Conservation (phyloP, 1,140 invertebrate species). For the Drepana arcuata region DNA sequence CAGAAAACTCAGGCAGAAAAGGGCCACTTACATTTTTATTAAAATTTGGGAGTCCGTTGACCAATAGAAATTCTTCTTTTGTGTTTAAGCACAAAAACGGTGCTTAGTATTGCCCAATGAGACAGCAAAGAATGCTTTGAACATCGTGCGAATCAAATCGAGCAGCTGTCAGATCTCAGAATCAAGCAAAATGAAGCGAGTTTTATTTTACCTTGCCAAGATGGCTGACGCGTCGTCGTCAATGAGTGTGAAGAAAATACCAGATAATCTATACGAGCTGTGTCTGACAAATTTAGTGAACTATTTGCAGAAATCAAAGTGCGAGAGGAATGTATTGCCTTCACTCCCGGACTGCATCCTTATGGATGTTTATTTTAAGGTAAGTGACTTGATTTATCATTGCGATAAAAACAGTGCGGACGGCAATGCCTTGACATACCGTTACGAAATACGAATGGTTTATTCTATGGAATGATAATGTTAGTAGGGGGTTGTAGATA, state of each 20-base stretch:
- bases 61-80: conserved; percentile 16
- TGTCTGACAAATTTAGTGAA: conserved; percentile 70
- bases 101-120: conserved; percentile 24
- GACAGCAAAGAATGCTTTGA: conserved; percentile 16
- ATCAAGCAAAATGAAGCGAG: conserved; percentile 40
- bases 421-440: too few relatives aligned
- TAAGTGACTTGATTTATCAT: too few relatives aligned
- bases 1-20: conserved; percentile 10
- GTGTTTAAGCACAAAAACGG: conserved; percentile 3
- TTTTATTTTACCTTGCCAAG: conserved; percentile 61
- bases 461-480: too few relatives aligned
- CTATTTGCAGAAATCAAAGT: conserved; percentile 62
- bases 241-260: conserved; percentile 49
- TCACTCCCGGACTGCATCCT: conserved; percentile 74
- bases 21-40: conserved; percentile 7
- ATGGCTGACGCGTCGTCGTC: conserved; percentile 72
- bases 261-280: conserved; percentile 73
- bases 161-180: conserved; percentile 28
- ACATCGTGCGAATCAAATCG: conserved; percentile 36
- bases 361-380: conserved; percentile 79
- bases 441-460: too few relatives aligned
- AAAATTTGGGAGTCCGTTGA: not conserved
- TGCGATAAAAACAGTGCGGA: too few relatives aligned
- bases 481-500: too few relatives aligned
- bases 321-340: conserved; percentile 53